Evolutionary conservation across 2,888 invertebrate genomes (phyloP).

Genomic region (Drosophila falleni): DNA sequence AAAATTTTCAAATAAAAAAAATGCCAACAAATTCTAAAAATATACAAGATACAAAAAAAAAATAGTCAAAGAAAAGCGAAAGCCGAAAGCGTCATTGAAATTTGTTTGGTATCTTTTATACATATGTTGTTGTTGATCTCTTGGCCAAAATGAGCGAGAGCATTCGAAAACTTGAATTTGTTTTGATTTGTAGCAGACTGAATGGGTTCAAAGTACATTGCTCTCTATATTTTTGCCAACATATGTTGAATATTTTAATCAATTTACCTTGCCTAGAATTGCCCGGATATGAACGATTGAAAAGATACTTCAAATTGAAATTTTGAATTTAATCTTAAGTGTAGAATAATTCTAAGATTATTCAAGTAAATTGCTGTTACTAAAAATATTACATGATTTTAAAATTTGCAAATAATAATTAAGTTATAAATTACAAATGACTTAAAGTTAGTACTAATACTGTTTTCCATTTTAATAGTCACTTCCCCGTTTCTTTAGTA

Average conservation of each 20-base stretch:
- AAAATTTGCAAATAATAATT: neutral
- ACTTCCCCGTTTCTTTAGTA: neutral
- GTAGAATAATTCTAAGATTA: neutral
- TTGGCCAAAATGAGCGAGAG: conserved; percentile 9
- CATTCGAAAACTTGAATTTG: conserved; percentile 18
- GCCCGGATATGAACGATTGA: neutral
- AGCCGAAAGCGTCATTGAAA: conserved; percentile 26
- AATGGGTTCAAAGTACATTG: conserved; percentile 44
- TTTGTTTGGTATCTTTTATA: conserved; percentile 29
- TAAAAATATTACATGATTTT: neutral
- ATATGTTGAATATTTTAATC: neutral
- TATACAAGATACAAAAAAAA: too few species aligned
- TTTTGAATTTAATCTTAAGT: neutral
- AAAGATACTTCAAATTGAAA: neutral
- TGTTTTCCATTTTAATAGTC: neutral
- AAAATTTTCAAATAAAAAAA: conserved; percentile 20
- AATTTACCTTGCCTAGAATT: too few species aligned
- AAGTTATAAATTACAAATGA: neutral
- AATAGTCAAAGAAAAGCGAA: conserved; percentile 48
- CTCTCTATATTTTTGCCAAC: neutral
- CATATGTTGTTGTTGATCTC: conserved; percentile 16
- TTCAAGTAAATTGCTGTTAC: neutral
- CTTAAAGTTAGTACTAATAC: neutral
- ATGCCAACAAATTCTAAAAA: conserved; percentile 42
- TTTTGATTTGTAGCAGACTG: conserved; percentile 1